Evolutionary conservation across 2,888 invertebrate genomes (phyloP).

Genomic region (Lasioglossum pauxillum): DNA sequence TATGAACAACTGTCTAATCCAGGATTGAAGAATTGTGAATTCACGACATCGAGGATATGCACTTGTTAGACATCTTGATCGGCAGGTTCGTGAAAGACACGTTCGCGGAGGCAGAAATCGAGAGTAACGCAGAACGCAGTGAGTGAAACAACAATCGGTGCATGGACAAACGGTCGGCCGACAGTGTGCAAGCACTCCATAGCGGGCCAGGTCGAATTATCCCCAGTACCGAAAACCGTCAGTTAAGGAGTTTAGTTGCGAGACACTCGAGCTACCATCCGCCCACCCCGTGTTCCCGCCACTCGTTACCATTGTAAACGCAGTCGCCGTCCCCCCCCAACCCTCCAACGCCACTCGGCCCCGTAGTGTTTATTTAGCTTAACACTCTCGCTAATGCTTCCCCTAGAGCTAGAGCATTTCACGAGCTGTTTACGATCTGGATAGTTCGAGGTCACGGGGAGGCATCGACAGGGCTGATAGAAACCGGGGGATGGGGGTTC

Average conservation of each 20-base stretch:
- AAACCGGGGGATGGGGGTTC: too few relatives aligned
- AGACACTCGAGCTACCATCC: slow-evolving; percentile 40
- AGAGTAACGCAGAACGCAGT: neutral
- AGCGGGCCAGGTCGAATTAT: slow-evolving; percentile 39
- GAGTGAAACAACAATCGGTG: neutral
- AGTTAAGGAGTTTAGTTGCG: slow-evolving; percentile 48
- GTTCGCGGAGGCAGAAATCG: neutral
- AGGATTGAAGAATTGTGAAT: too few relatives aligned
- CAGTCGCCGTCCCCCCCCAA: neutral
- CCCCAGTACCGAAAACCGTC: slow-evolving; percentile 42
- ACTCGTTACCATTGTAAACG: slow-evolving; percentile 72
- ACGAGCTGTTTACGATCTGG: slow-evolving; percentile 72
- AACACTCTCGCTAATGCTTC: slow-evolving; percentile 79
- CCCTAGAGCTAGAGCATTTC: slow-evolving; percentile 66
- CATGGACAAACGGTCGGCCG: neutral
- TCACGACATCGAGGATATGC: too few relatives aligned
- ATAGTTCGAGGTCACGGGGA: slow-evolving; percentile 26
- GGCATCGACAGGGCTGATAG: slow-evolving; percentile 22
- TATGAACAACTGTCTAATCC: too few relatives aligned
- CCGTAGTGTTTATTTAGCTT: slow-evolving; percentile 79
- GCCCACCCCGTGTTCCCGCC: slow-evolving; percentile 27
- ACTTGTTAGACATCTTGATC: neutral
- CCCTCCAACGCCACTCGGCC: slow-evolving; percentile 4
- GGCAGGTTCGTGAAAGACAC: neutral
- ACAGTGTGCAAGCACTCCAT: neutral